Conservation (phyloP, 2,888 invertebrate genomes). For the Euplagia quadripunctaria region DNA sequence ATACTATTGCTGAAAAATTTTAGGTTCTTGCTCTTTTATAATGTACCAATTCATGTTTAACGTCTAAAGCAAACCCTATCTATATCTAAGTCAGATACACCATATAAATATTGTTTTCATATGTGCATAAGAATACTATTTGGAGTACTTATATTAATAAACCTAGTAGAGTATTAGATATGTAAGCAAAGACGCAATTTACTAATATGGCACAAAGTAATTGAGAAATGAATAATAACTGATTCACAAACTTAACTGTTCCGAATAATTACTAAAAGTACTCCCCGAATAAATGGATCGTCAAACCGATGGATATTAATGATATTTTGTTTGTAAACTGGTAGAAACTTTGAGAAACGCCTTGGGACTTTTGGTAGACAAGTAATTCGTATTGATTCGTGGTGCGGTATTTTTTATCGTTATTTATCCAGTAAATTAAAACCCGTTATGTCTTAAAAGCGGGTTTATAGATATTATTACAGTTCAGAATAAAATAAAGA, state of each 20-base stretch:
- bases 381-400: conserved; percentile 10
- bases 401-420: not conserved
- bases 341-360: conserved; percentile 9
- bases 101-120: too few species aligned
- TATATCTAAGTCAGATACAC: too few species aligned
- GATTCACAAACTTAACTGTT: conserved; percentile 15
- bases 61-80: too few species aligned
- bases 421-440: conserved; percentile 2
- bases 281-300: conserved; percentile 35
- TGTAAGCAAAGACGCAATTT: not conserved
- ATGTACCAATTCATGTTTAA: too few species aligned
- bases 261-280: conserved; percentile 31
- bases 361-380: conserved; percentile 9
- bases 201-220: not conserved
- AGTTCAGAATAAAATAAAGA: not conserved
- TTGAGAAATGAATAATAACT: not conserved
- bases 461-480: not conserved
- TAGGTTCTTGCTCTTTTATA: too few species aligned
- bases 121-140: too few species aligned
- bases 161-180: not conserved
- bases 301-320: conserved; percentile 37
- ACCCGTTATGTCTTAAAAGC: not conserved
- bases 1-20: too few species aligned
- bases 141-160: too few species aligned
- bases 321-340: conserved; percentile 25